phyloP scores from a whole-genome alignment of 1,140 invertebrate genomes.

The Sarcophaga peregrina region DNA sequence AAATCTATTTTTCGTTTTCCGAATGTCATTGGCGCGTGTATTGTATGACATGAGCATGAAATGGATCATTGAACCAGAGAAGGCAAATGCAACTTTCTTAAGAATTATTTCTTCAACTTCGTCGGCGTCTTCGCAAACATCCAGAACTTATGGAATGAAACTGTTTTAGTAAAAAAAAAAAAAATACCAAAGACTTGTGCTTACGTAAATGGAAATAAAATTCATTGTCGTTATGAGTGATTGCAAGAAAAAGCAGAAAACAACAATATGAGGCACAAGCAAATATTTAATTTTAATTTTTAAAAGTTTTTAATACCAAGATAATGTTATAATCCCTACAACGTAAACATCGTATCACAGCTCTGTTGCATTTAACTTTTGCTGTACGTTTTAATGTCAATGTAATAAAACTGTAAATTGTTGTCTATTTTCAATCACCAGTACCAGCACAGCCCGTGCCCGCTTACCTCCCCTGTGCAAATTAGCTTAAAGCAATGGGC shows the following conservation, averaged over 20 bases:
- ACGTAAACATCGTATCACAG: no score
- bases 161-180: neutral
- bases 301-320: no score
- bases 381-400: neutral
- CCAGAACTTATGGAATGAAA: no score
- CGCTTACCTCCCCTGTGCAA: no score
- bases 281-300: no score
- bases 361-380: no score
- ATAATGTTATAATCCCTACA: no score
- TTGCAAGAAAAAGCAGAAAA: neutral
- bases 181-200: neutral
- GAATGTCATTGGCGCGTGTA: neutral
- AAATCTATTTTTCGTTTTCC: neutral
- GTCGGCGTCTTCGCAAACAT: no score
- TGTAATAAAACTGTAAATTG: slow-evolving; percentile 17
- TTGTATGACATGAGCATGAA: neutral
- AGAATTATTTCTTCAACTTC: neutral
- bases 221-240: neutral
- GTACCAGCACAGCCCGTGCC: neutral
- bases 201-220: neutral
- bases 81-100: slow-evolving; percentile 29
- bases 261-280: neutral
- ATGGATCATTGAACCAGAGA: slow-evolving; percentile 29
- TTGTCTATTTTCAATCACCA: neutral
- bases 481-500: no score